Percentiles rank a stretch among this genome's conserved stretches.
Conservation (phyloP, 2,888 invertebrate genomes). For the Nephrocerus scutellatus region DNA sequence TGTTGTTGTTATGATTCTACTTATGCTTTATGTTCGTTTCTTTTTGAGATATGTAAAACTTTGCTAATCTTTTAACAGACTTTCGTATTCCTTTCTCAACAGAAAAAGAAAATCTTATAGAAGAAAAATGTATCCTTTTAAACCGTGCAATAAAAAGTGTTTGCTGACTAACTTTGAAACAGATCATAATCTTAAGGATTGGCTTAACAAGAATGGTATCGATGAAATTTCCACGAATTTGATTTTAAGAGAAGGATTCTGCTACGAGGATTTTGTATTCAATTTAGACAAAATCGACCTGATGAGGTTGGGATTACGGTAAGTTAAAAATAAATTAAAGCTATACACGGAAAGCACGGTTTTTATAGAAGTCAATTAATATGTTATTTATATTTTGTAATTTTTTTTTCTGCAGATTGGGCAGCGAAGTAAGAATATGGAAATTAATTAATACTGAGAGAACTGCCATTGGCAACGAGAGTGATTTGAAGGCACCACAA, state of each 20-base stretch:
- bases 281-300: conserved; percentile 78
- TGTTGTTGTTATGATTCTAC: no score
- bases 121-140: no score
- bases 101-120: conserved; percentile 33
- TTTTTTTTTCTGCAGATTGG: conserved; percentile 55
- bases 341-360: no score
- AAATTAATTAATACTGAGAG: conserved; percentile 57
- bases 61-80: no score
- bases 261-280: conserved; percentile 69
- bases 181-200: conserved; percentile 59
- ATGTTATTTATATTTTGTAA: conserved; percentile 7
- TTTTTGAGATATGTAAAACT: no score
- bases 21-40: no score
- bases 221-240: conserved; percentile 60
- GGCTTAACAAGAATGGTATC: conserved; percentile 64
- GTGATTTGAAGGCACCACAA: conserved; percentile 3
- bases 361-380: conserved; percentile 7
- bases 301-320: conserved; percentile 70
- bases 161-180: no score
- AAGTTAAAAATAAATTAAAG: conserved; percentile 28
- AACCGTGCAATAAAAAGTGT: no score
- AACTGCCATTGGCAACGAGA: conserved; percentile 25
- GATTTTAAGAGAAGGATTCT: conserved; percentile 69
- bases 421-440: conserved; percentile 80
- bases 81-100: no score